Base-by-base conservation (phyloP, 2,888 invertebrate species). In the Falcaria lacertinaria region DNA sequence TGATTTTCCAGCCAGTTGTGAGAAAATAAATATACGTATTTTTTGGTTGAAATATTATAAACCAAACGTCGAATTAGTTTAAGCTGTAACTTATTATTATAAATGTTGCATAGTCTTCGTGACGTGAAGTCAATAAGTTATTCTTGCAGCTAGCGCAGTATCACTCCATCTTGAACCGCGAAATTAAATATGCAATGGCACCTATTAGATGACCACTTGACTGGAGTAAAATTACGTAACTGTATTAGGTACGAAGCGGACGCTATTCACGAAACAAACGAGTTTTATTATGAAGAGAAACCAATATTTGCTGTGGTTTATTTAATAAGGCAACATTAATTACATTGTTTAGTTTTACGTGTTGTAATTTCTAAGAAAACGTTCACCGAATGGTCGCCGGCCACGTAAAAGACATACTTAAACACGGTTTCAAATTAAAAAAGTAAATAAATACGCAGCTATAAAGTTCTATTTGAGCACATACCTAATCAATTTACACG, bases 261-360 rank as follows among this genome's bases (percentile, higher is more conserved):
- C n/a, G n/a, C 3, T 22, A 25, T 25, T 37, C 11, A 37, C 25
- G 25, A 22, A 22, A 13, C 37, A 25, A 37, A 15, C 37, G 22
- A 25, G 40, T 41, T 47, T 43, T 39, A 28, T 28, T 28, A 28
- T 28, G 41, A 42, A 37, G 44, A 35, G 41, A 52, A 48, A 45
- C 51, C 34, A 55, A 56, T 60, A 50, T 60, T 60, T 60, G 58
- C 43, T 36, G 37, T 42, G 43, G 33, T 22, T 33, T 60, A 54
- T 60, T 60, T 57, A 52, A 48, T 53, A 55, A 54, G 47, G 22
- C 25, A 22, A 46, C 45, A 51, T 38, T 57, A 54, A 57, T 57
- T 54, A 57, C 43, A 50, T 47, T 52, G 43, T 44, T 39, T 39
- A 40, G 22, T 15, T 22, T 37, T 25, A 22, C 25, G 22, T 14